Evolutionary conservation across 2,113 vertebrate species (phyloP).

Genomic region (Trematomus loennbergii): DNA sequence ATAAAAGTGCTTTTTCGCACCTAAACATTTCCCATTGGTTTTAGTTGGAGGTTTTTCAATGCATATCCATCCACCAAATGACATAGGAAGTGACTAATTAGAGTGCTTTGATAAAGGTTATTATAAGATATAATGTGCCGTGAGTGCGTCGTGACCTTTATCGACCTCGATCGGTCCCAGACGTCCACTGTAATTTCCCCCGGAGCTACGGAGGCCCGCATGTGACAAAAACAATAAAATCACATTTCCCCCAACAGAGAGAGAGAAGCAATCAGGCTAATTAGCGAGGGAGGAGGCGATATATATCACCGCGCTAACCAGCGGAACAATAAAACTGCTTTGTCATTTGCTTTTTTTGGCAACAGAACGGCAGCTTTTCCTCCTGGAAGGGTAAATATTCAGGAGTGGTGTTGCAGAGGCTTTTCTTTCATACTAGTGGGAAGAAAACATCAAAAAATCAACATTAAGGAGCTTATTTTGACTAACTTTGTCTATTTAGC

Average conservation of each 20-base stretch:
- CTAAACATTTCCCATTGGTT: no score
- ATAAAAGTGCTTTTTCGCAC: no score
- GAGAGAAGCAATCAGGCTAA: slow-evolving; percentile 66
- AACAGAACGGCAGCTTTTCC: slow-evolving; percentile 41
- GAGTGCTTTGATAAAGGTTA: slow-evolving; percentile 25
- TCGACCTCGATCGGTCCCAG: slow-evolving; percentile 33
- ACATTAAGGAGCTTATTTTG: no score
- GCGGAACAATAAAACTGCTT: slow-evolving; percentile 71
- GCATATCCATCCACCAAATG: no score
- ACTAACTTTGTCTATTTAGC: no score
- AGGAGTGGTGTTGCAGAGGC: slow-evolving; percentile 26
- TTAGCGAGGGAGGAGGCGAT: slow-evolving; percentile 68
- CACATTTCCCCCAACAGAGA: slow-evolving; percentile 40
- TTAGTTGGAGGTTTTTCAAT: no score
- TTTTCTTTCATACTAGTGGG: no score
- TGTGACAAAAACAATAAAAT: slow-evolving; percentile 62
- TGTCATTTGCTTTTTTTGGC: slow-evolving; percentile 71
- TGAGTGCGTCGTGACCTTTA: slow-evolving; percentile 23
- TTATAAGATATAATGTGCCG: slow-evolving; percentile 21
- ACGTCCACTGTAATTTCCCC: slow-evolving; percentile 1
- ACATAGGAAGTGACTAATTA: background rate
- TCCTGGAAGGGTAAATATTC: slow-evolving; percentile 58
- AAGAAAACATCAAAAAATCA: no score
- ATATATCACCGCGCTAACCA: slow-evolving; percentile 63
- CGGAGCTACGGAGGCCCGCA: slow-evolving; percentile 42